Evolutionary conservation across 2,888 invertebrate species (phyloP), one percentile per base, ranked within the genome.

Genomic region (Idaea aversata): DNA sequence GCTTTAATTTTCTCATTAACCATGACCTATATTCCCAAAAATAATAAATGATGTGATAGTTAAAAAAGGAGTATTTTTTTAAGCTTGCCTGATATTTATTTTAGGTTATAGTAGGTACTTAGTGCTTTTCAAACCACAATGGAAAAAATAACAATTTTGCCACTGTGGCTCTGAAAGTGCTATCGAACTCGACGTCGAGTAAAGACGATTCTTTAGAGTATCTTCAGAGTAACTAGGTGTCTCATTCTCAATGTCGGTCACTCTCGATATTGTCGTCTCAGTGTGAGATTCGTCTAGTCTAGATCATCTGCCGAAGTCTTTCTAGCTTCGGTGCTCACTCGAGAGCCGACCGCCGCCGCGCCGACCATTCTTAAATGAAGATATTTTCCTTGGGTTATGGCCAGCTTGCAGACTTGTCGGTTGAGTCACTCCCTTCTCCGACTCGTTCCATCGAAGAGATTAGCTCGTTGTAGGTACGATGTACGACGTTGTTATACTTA

Each of bases 341-440:
- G 95, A 81, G 95, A 95, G 82, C 95, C 97, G 83, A 96, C 96
- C 78, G 85, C 85, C 92, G 93, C 97, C n/a, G n/a, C 97, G 81
- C 97, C 98, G 86, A 98, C n/a, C n/a, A n/a, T n/a, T 98, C 94
- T 98, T 98, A 94, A 98, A 98, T 80, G 97, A 97, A 88, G 97
- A 97, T 90, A 97, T 97, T 94, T 98, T 97, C 93, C 95, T 94
- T 87, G 93, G 88, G 88, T 93, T 93, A 91, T 93, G 93, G 87
- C 90, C 90, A 84, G 90, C 89, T 87, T 93, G 93, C 80, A 93
- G 88, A 87, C 87, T 91, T 83, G 93, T 90, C 85, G 93, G 89
- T 90, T 92, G 89, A 92, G 89, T 90, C 93, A 91, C 88, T 87
- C 93, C 93, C 89, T 93, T 93, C 88, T 93, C 93, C 85, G 93